phyloP scores from a whole-genome alignment of 2,888 invertebrate genomes.

The Leptarthrus brevirostris region DNA sequence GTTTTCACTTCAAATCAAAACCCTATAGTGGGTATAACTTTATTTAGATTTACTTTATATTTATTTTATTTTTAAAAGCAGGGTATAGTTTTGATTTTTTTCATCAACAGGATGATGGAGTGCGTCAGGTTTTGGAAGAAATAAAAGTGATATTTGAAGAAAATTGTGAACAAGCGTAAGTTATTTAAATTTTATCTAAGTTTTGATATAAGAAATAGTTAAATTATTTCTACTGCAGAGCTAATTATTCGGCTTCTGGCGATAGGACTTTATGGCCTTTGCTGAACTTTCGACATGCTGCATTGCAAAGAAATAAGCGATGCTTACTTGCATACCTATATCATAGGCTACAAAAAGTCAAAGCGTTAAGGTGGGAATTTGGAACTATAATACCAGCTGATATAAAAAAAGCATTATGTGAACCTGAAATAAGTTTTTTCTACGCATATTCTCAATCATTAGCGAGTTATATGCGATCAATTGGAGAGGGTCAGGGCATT shows the following conservation, averaged over 20 bases:
- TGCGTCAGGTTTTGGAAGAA: conserved; percentile 87
- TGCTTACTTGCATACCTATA: conserved; percentile 87
- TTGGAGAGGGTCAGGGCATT: conserved; percentile 84
- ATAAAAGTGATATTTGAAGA: conserved; percentile 85
- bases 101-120: conserved; percentile 76
- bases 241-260: conserved; percentile 69
- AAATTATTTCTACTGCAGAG: conserved; percentile 50
- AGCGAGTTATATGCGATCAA: conserved; percentile 88
- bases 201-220: not conserved
- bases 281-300: conserved; percentile 85
- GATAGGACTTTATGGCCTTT: conserved; percentile 77
- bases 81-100: too few relatives aligned
- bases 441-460: conserved; percentile 86
- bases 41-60: too few relatives aligned
- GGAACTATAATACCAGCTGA: conserved; percentile 91
- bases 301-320: conserved; percentile 87
- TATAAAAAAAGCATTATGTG: conserved; percentile 81
- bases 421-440: conserved; percentile 89
- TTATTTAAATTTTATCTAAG: not conserved
- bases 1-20: too few relatives aligned
- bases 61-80: too few relatives aligned
- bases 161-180: conserved; percentile 89
- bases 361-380: conserved; percentile 94
- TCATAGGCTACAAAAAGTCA: conserved; percentile 82
- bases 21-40: too few relatives aligned